Evolutionary conservation across 2,888 invertebrate genomes (phyloP).

Genomic region (Chymomyza amoena): DNA sequence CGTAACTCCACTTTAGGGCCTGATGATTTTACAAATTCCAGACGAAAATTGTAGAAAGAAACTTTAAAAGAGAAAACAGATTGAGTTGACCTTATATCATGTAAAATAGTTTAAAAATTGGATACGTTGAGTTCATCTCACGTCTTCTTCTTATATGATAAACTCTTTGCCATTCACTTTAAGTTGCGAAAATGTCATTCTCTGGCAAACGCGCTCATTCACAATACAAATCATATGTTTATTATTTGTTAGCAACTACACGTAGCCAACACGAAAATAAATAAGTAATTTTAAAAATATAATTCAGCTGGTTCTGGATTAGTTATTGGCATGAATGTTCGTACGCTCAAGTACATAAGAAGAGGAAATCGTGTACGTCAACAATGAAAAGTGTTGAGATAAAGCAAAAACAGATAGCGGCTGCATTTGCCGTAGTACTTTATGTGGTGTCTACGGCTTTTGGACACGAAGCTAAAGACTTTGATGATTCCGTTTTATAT

Average conservation of each 20-base stretch:
- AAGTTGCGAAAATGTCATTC: conserved; percentile 6
- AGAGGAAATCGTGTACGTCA: background rate
- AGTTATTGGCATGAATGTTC: background rate
- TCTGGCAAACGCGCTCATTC: conserved; percentile 2
- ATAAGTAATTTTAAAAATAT: background rate
- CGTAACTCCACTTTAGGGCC: no score
- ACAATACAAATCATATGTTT: conserved; percentile 20
- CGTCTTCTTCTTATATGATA: background rate
- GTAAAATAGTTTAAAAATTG: conserved; percentile 2
- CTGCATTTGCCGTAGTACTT: background rate
- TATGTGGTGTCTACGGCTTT: background rate
- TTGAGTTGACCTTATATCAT: no score
- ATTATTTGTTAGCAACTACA: conserved; percentile 26
- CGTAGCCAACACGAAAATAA: conserved; percentile 20
- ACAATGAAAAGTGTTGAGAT: background rate
- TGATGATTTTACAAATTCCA: no score
- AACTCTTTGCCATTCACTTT: conserved; percentile 23
- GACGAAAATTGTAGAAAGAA: no score
- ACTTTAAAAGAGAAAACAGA: no score
- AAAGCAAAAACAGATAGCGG: background rate
- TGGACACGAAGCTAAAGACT: conserved; percentile 81
- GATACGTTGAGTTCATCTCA: background rate
- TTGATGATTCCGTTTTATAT: conserved; percentile 90
- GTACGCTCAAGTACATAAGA: background rate
- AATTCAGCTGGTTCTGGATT: background rate